Evolutionary conservation across 2,113 vertebrate genomes (phyloP).

Genomic region (Hemiprocne comata): DNA sequence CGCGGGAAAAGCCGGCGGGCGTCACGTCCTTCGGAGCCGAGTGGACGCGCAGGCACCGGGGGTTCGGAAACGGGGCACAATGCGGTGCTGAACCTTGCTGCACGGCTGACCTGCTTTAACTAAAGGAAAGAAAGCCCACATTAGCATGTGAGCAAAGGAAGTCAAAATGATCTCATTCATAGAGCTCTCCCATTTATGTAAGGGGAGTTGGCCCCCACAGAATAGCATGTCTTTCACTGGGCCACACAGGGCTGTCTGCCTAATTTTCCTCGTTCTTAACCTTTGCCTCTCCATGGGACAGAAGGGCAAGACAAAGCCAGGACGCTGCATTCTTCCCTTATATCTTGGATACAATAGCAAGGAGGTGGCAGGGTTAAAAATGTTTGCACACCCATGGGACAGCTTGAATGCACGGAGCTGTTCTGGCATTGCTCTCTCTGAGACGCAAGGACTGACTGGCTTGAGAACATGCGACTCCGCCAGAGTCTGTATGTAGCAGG

Average conservation of each 20-base stretch:
- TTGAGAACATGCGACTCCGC: background rate
- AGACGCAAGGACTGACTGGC: background rate
- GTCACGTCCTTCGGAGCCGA: background rate
- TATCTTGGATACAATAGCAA: constrained; percentile 5
- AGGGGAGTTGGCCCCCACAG: background rate
- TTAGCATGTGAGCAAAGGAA: constrained; percentile 68
- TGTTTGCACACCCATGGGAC: constrained; percentile 29
- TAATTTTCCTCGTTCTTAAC: constrained; percentile 72
- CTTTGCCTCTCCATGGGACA: constrained; percentile 52
- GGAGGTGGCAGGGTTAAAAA: constrained; percentile 36
- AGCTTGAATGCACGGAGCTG: background rate
- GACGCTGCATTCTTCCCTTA: constrained; percentile 17
- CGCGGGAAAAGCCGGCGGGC: background rate
- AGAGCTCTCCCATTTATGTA: constrained; percentile 39
- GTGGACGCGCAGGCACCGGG: background rate
- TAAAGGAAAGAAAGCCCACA: constrained; percentile 38
- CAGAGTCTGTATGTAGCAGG: background rate
- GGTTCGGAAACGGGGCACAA: constrained; percentile 43
- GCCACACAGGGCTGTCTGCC: constrained; percentile 59
- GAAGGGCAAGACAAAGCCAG: constrained; percentile 37
- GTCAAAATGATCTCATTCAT: constrained; percentile 72
- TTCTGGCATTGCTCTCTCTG: background rate
- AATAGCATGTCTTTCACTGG: constrained; percentile 41
- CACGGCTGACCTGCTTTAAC: constrained; percentile 63
- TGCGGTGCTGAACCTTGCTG: background rate